Evolutionary conservation across 2,888 invertebrate species (phyloP).

Genomic region (Ophion costatus): DNA sequence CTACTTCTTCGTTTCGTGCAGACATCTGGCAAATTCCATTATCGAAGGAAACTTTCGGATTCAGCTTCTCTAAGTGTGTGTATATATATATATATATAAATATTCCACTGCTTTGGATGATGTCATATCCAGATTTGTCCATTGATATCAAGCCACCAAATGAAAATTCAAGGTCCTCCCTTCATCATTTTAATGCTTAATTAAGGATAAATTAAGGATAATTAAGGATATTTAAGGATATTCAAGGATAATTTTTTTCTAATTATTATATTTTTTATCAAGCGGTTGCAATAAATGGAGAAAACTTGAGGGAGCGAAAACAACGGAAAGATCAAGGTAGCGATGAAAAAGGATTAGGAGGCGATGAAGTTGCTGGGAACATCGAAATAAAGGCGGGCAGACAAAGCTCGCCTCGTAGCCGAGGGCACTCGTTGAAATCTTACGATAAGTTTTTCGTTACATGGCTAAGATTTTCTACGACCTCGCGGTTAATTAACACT

Average conservation of each 20-base stretch:
- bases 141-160: not conserved
- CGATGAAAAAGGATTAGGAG: not conserved
- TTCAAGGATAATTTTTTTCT: no score
- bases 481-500: slow-evolving; percentile 75
- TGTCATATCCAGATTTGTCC: slow-evolving; percentile 18
- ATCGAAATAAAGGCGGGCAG: slow-evolving; percentile 20
- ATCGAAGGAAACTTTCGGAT: slow-evolving; percentile 42
- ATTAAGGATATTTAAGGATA: no score
- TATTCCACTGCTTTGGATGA: not conserved
- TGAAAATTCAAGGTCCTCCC: slow-evolving; percentile 9
- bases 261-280: no score
- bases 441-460: slow-evolving; percentile 69
- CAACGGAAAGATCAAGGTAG: slow-evolving; percentile 20
- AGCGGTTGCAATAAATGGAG: not conserved
- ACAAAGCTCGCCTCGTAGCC: not conserved
- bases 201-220: no score
- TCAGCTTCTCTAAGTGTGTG: slow-evolving; percentile 16
- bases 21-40: slow-evolving; percentile 61
- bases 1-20: slow-evolving; percentile 29
- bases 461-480: slow-evolving; percentile 76
- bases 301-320: not conserved
- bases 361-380: slow-evolving; percentile 26
- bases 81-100: slow-evolving; percentile 5
- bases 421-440: slow-evolving; percentile 69
- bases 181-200: not conserved